Evolutionary conservation across 2,113 vertebrate genomes (phyloP).

Genomic region (Pterophyllum scalare): DNA sequence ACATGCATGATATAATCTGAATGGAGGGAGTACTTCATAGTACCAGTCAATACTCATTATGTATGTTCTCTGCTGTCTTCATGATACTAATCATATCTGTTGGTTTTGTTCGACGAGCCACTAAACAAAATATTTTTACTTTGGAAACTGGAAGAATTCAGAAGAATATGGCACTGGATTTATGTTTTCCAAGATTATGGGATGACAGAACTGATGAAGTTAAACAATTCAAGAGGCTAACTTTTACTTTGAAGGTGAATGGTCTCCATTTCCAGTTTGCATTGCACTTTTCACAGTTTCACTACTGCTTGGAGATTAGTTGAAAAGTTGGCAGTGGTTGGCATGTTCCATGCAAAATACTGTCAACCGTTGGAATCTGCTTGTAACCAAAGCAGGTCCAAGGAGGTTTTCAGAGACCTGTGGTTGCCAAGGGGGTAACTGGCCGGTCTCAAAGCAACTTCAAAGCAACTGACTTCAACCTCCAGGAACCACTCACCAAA

Average conservation of each 20-base stretch:
- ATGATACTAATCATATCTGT: conserved; percentile 24
- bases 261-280: neutral
- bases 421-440: too few species aligned
- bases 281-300: neutral
- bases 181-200: neutral
- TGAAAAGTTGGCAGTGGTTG: too few species aligned
- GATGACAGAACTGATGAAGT: neutral
- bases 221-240: too few species aligned
- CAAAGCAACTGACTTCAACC: neutral
- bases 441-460: too few species aligned
- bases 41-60: neutral
- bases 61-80: conserved; percentile 3
- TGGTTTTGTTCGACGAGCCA: conserved; percentile 18
- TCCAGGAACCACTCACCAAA: neutral
- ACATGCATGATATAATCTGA: neutral
- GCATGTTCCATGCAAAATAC: neutral
- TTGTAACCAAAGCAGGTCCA: neutral
- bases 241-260: neutral
- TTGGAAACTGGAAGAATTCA: neutral
- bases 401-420: neutral
- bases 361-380: neutral
- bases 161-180: neutral
- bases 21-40: neutral
- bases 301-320: neutral
- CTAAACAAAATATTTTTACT: neutral